Percentiles rank a stretch among this genome's conserved stretches.
phyloP scores from a whole-genome alignment of 1,140 invertebrate genomes.

The Drosophila insularis region DNA sequence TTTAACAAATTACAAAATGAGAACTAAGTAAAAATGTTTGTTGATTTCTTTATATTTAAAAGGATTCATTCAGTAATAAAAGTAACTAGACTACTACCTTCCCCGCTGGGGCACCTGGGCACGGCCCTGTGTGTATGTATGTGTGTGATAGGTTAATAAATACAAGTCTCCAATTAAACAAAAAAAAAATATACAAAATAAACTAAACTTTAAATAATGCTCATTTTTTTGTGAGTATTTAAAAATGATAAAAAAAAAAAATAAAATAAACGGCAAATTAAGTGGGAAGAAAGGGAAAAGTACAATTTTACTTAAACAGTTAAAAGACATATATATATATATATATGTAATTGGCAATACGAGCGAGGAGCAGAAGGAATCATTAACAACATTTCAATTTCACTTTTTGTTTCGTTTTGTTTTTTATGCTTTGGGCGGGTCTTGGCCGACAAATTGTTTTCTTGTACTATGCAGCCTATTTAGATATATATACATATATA shows the following conservation, averaged over 20 bases:
- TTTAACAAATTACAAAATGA: too few relatives aligned
- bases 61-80: too few relatives aligned
- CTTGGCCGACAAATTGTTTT: constrained; percentile 70
- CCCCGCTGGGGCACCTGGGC: background rate
- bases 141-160: constrained; percentile 25
- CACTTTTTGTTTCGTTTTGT: constrained; percentile 32
- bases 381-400: constrained; percentile 61
- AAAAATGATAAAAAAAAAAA: constrained; percentile 48
- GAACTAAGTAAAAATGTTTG: too few relatives aligned
- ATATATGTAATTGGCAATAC: constrained; percentile 77
- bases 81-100: background rate
- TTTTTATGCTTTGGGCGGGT: constrained; percentile 66
- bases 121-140: background rate
- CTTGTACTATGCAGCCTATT: constrained; percentile 69
- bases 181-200: constrained; percentile 44
- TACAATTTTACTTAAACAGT: constrained; percentile 56
- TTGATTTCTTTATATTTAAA: too few relatives aligned
- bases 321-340: constrained; percentile 34
- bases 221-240: constrained; percentile 72
- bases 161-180: constrained; percentile 31
- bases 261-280: constrained; percentile 31
- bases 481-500: constrained; percentile 31
- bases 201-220: constrained; percentile 70
- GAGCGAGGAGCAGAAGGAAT: constrained; percentile 76
- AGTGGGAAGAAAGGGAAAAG: constrained; percentile 38